phyloP scores from a whole-genome alignment of 2,888 invertebrate species.

The Zaprionus obscuricornis region DNA sequence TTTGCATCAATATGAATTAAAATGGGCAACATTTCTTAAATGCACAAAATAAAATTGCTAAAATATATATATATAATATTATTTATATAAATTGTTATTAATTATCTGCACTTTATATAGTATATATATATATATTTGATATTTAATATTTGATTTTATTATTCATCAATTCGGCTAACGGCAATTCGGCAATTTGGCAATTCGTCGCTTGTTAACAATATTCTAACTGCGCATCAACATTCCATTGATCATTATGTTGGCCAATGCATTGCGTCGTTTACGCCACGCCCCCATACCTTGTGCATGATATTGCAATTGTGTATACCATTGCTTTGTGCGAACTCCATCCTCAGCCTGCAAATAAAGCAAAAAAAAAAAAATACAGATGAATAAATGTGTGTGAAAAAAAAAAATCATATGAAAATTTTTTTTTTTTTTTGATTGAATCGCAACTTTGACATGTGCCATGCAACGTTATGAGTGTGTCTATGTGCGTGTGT shows the following conservation, averaged over 20 bases:
- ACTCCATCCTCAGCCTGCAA: slow-evolving; percentile 93
- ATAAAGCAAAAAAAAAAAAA: too few relatives aligned
- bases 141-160: slow-evolving; percentile 33
- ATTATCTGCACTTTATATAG: slow-evolving; percentile 25
- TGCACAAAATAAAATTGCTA: too few relatives aligned
- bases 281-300: slow-evolving; percentile 97
- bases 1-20: too few relatives aligned
- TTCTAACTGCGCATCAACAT: slow-evolving; percentile 85
- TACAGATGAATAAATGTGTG: too few relatives aligned
- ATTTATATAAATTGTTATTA: slow-evolving; percentile 9
- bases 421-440: slow-evolving; percentile 33
- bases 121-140: slow-evolving; percentile 24
- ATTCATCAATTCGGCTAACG: too few relatives aligned
- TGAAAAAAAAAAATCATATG: too few relatives aligned
- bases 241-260: slow-evolving; percentile 98
- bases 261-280: slow-evolving; percentile 94
- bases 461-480: slow-evolving; percentile 20
- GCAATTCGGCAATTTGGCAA: too few relatives aligned
- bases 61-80: too few relatives aligned
- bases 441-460: slow-evolving; percentile 66
- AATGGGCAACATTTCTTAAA: too few relatives aligned
- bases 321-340: slow-evolving; percentile 94
- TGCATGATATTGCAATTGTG: slow-evolving; percentile 94
- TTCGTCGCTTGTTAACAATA: too few relatives aligned
- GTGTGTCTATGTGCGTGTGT: not conserved